Evolutionary conservation across 2,797 vertebrate species (phyloP).

Genomic region (Onychomys leucogaster): DNA sequence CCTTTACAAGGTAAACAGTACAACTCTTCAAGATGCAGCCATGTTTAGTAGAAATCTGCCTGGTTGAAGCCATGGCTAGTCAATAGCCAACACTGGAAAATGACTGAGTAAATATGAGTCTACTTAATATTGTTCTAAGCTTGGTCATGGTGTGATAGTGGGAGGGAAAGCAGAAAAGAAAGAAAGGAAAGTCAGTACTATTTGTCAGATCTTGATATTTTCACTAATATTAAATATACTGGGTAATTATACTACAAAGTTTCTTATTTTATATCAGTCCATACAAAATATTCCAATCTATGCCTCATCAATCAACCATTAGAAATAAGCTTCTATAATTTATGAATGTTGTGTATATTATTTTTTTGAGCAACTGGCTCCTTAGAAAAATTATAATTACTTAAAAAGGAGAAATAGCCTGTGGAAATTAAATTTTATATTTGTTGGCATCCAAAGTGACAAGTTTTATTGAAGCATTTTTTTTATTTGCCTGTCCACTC

Average conservation of each 20-base stretch:
- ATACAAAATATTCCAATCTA: neutral
- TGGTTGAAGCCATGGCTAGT: neutral
- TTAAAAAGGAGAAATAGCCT: constrained; percentile 6
- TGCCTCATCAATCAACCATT: neutral
- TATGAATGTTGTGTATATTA: neutral
- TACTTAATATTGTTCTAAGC: neutral
- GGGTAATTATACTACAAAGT: neutral
- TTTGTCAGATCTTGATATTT: neutral
- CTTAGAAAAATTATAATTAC: neutral
- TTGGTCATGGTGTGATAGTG: neutral
- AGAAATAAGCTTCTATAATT: neutral
- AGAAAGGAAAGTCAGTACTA: neutral
- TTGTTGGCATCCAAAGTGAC: neutral
- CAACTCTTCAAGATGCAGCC: neutral
- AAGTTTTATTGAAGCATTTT: neutral
- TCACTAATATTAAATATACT: neutral
- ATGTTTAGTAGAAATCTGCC: neutral
- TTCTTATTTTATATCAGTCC: neutral
- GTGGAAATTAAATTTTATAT: neutral
- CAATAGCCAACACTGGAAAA: neutral
- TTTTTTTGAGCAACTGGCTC: neutral
- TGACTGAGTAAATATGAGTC: neutral
- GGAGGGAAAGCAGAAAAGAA: neutral
- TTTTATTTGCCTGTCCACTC: neutral
- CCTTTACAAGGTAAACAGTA: neutral